phyloP scores from a whole-genome alignment of 1,140 invertebrate genomes.

The Pachypsylla venusta region DNA sequence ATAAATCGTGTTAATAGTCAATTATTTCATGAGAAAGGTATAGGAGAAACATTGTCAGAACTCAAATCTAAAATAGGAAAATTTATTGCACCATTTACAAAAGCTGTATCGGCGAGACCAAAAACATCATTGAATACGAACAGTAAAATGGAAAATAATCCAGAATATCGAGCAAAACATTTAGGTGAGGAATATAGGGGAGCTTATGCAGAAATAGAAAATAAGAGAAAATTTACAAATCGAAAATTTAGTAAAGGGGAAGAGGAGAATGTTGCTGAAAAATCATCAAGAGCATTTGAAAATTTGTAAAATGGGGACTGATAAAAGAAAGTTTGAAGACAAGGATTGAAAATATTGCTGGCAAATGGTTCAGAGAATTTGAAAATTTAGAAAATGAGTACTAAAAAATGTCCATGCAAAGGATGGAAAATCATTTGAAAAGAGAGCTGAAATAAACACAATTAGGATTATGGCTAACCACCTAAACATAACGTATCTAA shows the following conservation, averaged over 20 bases:
- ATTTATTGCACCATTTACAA: background rate
- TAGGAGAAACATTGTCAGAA: background rate
- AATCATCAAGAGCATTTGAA: background rate
- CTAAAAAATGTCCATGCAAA: no score
- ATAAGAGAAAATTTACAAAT: background rate
- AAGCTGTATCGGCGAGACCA: background rate
- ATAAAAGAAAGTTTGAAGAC: no score
- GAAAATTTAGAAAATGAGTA: no score
- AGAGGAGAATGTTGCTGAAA: background rate
- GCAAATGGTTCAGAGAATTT: no score
- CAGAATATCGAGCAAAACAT: background rate
- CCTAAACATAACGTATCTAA: no score
- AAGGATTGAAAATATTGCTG: no score
- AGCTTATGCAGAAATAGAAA: slow-evolving; percentile 1
- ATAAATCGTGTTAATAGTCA: background rate
- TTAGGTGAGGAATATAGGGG: slow-evolving; percentile 1
- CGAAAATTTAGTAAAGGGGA: background rate
- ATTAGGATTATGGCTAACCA: no score
- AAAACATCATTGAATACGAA: background rate
- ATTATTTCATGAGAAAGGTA: background rate
- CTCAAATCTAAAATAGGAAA: background rate
- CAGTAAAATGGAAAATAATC: background rate
- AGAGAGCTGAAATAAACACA: no score
- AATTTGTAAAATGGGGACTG: background rate
- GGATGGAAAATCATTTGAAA: no score